Conservation (phyloP, 2,888 invertebrate species). For the Mesoligia furuncula region DNA sequence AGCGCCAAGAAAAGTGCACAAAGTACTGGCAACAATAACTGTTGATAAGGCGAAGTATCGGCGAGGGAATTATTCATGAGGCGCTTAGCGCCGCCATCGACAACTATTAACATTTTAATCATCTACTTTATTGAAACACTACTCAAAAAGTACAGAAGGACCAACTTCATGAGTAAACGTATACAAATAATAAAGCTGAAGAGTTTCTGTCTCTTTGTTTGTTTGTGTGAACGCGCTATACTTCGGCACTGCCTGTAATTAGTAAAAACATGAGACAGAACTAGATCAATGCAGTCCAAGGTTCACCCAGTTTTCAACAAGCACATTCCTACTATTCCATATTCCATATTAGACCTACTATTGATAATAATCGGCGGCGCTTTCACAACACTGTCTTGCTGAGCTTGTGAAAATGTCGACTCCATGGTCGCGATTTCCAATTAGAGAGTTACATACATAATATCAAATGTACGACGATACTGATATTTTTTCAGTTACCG, state of each 20-base stretch:
- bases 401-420: too few species aligned
- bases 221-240: not conserved
- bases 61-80: constrained; percentile 66
- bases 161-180: not conserved
- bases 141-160: constrained; percentile 28
- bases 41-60: constrained; percentile 47
- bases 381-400: not conserved
- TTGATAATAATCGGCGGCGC: not conserved
- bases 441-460: not conserved
- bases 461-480: not conserved
- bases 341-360: not conserved
- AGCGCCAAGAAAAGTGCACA: constrained; percentile 14
- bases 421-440: not conserved
- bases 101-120: constrained; percentile 75
- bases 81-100: constrained; percentile 52
- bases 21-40: constrained; percentile 55
- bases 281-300: not conserved
- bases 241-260: not conserved
- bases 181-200: not conserved
- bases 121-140: constrained; percentile 57
- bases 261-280: not conserved
- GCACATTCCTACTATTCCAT: too few species aligned
- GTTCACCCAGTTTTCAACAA: not conserved
- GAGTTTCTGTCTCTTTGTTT: not conserved
- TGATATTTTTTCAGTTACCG: not conserved